phyloP scores from a whole-genome alignment of 2,888 invertebrate species.

The Ferdinandea cuprea region DNA sequence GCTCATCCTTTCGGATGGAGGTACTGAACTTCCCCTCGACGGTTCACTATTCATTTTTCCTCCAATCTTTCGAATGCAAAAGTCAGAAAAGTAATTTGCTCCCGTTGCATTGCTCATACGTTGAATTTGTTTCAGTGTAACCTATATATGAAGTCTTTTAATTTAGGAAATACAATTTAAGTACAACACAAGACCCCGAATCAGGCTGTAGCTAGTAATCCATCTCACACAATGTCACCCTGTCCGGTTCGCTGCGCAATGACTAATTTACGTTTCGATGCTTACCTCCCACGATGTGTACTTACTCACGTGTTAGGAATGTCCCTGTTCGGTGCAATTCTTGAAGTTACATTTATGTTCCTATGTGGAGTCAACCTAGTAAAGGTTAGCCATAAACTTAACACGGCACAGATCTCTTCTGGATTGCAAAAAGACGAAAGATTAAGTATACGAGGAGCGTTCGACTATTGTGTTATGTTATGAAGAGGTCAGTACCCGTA shows the following conservation, averaged over 20 bases:
- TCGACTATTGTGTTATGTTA: constrained; percentile 8
- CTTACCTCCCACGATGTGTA: constrained; percentile 20
- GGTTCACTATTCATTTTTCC: too few species aligned
- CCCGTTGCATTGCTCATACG: too few species aligned
- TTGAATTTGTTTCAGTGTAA: too few species aligned
- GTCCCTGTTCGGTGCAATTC: constrained; percentile 25
- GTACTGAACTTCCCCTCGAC: too few species aligned
- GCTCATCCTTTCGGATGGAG: too few species aligned
- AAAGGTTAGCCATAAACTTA: constrained; percentile 59
- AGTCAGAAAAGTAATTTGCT: too few species aligned
- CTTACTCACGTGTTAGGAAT: constrained; percentile 29
- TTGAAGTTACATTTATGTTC: constrained; percentile 24
- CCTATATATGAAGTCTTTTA: too few species aligned
- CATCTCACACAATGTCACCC: too few species aligned
- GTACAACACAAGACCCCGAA: too few species aligned
- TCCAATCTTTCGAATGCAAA: too few species aligned
- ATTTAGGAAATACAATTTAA: too few species aligned
- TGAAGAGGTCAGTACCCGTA: constrained; percentile 69
- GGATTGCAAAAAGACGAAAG: not conserved
- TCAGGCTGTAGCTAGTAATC: too few species aligned
- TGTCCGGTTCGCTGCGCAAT: not conserved
- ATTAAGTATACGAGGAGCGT: not conserved
- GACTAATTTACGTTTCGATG: not conserved
- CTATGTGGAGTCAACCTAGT: constrained; percentile 34
- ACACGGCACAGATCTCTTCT: constrained; percentile 62